These are phyloP conservation scores for Diaperis boleti DNA, from an alignment of 2,888 invertebrate genomes.

Conservation along the genomic window DNA sequence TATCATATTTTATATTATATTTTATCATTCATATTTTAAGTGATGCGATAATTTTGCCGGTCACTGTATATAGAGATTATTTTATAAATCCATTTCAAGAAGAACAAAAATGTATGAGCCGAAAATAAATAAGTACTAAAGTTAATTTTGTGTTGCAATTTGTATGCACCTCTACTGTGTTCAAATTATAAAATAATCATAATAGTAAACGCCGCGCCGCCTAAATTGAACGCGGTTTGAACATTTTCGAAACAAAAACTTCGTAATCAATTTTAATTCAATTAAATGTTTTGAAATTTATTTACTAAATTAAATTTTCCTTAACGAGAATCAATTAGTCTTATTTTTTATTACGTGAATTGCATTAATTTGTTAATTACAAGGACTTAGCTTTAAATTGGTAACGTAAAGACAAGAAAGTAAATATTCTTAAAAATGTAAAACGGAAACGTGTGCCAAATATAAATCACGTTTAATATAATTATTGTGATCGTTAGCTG, in stretches of 20 bases:
- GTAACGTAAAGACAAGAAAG: conserved; percentile 12
- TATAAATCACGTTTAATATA: conserved; percentile 18
- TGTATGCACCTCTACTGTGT: too few relatives aligned
- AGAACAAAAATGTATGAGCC: too few relatives aligned
- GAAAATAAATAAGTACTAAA: too few relatives aligned
- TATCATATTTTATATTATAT: too few relatives aligned
- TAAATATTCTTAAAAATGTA: conserved; percentile 10
- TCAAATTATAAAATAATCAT: too few relatives aligned
- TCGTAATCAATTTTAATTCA: neutral
- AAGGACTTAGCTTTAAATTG: conserved; percentile 15
- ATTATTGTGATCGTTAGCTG: conserved; percentile 21
- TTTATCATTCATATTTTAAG: too few relatives aligned
- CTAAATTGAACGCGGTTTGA: neutral
- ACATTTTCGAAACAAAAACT: too few relatives aligned
- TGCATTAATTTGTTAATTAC: conserved; percentile 21
- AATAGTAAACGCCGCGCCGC: too few relatives aligned
- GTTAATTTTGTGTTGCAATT: too few relatives aligned
- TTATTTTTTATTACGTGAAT: conserved; percentile 15
- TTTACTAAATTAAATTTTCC: conserved; percentile 7
- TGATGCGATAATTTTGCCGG: too few relatives aligned
- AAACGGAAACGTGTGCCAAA: conserved; percentile 12
- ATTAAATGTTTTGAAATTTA: conserved; percentile 1
- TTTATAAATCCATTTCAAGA: too few relatives aligned
- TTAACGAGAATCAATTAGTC: conserved; percentile 14
- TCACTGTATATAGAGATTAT: too few relatives aligned